Percentiles rank a stretch among this genome's conserved stretches.
These are phyloP conservation scores for Umimayanthus chanpuru DNA, from an alignment of 92 coral and sea anemone species.

Conservation along the genomic window DNA sequence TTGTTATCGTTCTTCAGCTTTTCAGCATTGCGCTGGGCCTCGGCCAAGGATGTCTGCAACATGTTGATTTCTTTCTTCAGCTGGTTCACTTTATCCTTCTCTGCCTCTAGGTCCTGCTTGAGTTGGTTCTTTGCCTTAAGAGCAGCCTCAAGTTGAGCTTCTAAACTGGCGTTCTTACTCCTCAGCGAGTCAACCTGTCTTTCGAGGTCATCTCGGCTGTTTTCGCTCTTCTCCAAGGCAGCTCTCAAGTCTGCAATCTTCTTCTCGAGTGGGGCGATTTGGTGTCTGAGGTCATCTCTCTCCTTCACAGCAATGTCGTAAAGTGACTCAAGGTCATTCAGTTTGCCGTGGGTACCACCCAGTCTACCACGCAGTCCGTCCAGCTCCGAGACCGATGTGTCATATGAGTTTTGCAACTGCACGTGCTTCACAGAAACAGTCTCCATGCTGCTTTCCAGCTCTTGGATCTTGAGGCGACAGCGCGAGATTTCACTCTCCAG, in stretches of 20 bases:
- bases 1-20: constrained; percentile 86
- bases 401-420: constrained; percentile 80
- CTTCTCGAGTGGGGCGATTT: constrained; percentile 85
- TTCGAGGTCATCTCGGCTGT: constrained; percentile 90
- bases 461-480: constrained; percentile 74
- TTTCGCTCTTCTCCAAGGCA: constrained; percentile 86
- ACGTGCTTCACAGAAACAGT: constrained; percentile 62
- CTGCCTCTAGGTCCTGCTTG: constrained; percentile 84
- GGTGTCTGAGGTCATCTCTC: constrained; percentile 90
- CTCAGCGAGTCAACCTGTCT: constrained; percentile 75
- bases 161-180: constrained; percentile 80
- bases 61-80: constrained; percentile 82
- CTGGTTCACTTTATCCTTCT: constrained; percentile 83
- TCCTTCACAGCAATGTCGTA: constrained; percentile 86
- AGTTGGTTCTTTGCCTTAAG: constrained; percentile 84
- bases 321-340: constrained; percentile 91
- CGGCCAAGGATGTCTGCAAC: constrained; percentile 79
- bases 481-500: constrained; percentile 84
- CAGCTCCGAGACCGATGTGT: constrained; percentile 82
- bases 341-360: constrained; percentile 81
- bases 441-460: constrained; percentile 85
- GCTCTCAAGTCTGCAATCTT: constrained; percentile 80
- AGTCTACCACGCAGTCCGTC: constrained; percentile 85
- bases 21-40: constrained; percentile 80
- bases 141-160: constrained; percentile 82